Conservation (phyloP, 1,140 invertebrate species). For the Mamestra configurata region DNA sequence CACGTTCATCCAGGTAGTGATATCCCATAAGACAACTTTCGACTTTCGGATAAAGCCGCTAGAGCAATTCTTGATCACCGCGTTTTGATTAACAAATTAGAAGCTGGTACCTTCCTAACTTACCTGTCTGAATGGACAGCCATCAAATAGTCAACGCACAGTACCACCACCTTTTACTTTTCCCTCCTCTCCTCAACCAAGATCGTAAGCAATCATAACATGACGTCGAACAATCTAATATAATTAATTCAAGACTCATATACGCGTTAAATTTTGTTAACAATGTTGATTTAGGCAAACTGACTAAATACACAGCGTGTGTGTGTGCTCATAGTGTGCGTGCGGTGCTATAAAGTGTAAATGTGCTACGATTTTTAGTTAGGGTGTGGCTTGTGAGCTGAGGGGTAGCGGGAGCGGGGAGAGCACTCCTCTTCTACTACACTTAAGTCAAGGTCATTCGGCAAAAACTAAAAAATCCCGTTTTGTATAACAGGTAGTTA, state of each 20-base stretch:
- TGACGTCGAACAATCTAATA: conserved; percentile 34
- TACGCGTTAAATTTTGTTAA: conserved; percentile 37
- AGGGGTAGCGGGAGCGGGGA: background rate
- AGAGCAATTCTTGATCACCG: too few species aligned
- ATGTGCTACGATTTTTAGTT: conserved; percentile 12
- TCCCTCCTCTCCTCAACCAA: background rate
- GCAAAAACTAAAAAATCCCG: too few species aligned
- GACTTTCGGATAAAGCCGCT: too few species aligned
- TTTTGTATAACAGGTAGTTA: too few species aligned
- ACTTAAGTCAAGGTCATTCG: too few species aligned
- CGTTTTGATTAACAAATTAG: too few species aligned
- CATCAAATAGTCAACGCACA: background rate
- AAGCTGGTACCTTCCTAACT: too few species aligned
- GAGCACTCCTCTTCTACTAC: too few species aligned
- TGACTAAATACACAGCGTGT: conserved; percentile 40
- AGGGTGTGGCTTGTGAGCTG: background rate
- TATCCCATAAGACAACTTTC: too few species aligned
- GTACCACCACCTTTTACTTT: background rate
- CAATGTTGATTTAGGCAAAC: conserved; percentile 41
- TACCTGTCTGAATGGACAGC: too few species aligned
- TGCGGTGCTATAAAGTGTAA: background rate
- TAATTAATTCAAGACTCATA: conserved; percentile 43
- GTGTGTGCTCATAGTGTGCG: background rate
- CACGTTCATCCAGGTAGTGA: too few species aligned
- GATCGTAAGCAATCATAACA: conserved; percentile 28